Base-by-base conservation (phyloP, 2,797 vertebrate species). In the Setipinna tenuifilis region DNA sequence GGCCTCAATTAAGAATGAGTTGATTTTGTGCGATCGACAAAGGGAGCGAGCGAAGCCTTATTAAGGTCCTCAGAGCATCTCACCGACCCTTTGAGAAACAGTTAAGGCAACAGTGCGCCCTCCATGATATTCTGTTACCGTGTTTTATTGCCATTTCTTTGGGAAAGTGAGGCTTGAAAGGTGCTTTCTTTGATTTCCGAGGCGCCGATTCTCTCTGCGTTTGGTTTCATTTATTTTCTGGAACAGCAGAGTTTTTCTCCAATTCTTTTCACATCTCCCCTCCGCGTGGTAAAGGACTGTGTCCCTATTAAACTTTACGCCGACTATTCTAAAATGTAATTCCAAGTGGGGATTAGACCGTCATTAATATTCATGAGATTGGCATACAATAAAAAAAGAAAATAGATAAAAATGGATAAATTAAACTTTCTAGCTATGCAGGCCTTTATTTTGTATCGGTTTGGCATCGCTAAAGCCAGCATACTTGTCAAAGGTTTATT, bases 341-440 rank as follows among this genome's bases (percentile, higher is more conserved):
- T 96, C 95, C 95, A 96, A 95, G 93, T 95, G 94, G 95, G 95
- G 94, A 95, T 95, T 94, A 94, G 91, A 92, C 84, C 86, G 87
- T 85, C 93, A 95, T 97, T 94, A 94, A 96, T 96, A 96, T 96
- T 96, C 94, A 96, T 95, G 93, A 96, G 94, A 81, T 89, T 84
- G 83, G 89, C 83, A 88, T 92, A 94, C 91, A 91, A 92, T 92
- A 91, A 93, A 92, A 92, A 93, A 92, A 93, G 87, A 87, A 94
- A 90, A 89, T 87, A 89, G 87, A 89, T 89, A 88, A 87, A 91
- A 94, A 92, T 88, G 88, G 90, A 91, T 92, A 87, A 90, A 91
- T 93, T 89, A 61, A 92, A 93, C 92, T 92, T 93, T 90, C 35
- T 78, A 41, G 35, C 23, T 62, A 65, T 25, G 10, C 19, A 21